Evolutionary conservation across 2,888 invertebrate genomes (phyloP), one percentile per base, ranked within the genome.

Genomic region (Alloscopus bannaensis): DNA sequence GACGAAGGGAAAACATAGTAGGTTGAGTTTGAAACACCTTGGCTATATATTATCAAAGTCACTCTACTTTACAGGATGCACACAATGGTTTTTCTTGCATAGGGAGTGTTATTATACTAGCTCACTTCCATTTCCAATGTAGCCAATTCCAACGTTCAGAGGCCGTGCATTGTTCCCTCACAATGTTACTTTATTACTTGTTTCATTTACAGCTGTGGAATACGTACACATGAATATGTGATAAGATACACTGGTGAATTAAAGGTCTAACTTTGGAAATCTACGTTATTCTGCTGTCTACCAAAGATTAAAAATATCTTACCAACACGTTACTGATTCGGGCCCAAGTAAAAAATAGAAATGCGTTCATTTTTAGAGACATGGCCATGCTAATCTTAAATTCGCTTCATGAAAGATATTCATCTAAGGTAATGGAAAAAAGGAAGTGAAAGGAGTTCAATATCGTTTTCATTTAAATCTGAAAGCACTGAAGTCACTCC

Each of bases 361-460:
- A n/a, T n/a, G n/a, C n/a, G n/a, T n/a, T n/a, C n/a, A n/a, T 50
- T 18, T 57, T 26, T 36, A 52, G 11, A 28, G 42, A 36, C 8
- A 47, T 11, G 50, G 6, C 59, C 3, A 29, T 50, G 50, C 71
- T 62, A 71, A 71, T 71, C 71, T 71, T 50, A 26, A 60, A 71
- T 71, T 71, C 71, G 62, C 71, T 71, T 62, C 71, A 71, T 60
- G 71, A 62, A 60, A 50, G 71, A 71, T 71, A 62, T 71, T 62
- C 71, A 71, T 71, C 62, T 36, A 62, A 62, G 50, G 71, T 71
- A 71, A 71, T 71, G 71, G 29, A 47, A 29, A 22, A 62, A 62
- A 50, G 50, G 24, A 31, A 71, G 24, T 29, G 50, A 62, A 47
- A 29, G 52, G 62, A 62, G 71, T 62, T 70, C 60, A 59, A 69